Evolutionary conservation across 2,888 invertebrate genomes (phyloP).

Genomic region (Flexamia atlantica): DNA sequence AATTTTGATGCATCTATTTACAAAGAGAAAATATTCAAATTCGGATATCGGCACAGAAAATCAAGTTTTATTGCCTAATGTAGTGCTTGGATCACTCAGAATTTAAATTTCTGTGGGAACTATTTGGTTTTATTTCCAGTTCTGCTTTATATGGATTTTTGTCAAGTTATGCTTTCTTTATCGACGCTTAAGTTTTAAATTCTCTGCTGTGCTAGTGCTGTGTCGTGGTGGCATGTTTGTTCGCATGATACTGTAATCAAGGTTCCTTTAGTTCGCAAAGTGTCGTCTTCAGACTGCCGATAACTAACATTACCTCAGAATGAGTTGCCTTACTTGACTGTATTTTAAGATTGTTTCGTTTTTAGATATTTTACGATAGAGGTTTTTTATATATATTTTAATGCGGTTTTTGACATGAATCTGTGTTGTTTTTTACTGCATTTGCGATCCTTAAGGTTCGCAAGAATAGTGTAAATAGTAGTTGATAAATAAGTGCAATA

Average conservation of each 20-base stretch:
- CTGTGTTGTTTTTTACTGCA: neutral
- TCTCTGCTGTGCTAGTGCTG: conserved; percentile 20
- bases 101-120: conserved; percentile 13
- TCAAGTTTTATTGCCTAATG: too few species aligned
- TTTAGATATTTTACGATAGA: conserved; percentile 12
- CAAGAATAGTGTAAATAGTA: conserved; percentile 9
- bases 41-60: too few species aligned
- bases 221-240: conserved; percentile 31
- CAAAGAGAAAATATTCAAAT: too few species aligned
- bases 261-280: conserved; percentile 1
- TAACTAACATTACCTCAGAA: conserved; percentile 50
- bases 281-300: conserved; percentile 1
- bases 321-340: conserved; percentile 44
- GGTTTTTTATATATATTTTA: conserved; percentile 22
- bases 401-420: neutral
- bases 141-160: conserved; percentile 7
- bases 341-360: conserved; percentile 16
- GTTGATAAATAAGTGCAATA: neutral
- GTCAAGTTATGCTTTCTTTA: neutral
- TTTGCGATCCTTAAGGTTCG: neutral
- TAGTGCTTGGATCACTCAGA: too few species aligned
- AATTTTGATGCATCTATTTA: too few species aligned
- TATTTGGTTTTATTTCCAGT: conserved; percentile 7
- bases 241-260: conserved; percentile 12
- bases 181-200: conserved; percentile 3